phyloP scores from a whole-genome alignment of 1,140 invertebrate species.

The Pseudomyrmex gracilis region DNA sequence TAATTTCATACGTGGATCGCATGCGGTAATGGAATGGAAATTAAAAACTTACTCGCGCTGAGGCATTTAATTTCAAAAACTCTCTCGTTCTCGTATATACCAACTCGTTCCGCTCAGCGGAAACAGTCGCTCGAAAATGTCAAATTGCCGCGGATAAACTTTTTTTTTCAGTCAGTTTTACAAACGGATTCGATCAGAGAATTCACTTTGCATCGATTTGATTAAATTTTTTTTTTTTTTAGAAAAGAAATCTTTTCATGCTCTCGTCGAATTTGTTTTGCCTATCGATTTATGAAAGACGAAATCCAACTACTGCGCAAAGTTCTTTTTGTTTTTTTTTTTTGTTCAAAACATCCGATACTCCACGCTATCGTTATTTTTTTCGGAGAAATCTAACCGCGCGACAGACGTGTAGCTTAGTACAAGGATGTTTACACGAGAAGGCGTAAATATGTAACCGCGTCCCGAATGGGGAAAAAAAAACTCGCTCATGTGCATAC shows the following conservation, averaged over 20 bases:
- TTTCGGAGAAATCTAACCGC: constrained; percentile 38
- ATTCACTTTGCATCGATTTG: background rate
- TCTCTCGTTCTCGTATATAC: background rate
- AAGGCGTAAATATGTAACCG: constrained; percentile 57
- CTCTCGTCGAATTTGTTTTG: background rate
- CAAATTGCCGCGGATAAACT: background rate
- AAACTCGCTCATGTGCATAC: constrained; percentile 39
- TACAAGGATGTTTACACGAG: constrained; percentile 61
- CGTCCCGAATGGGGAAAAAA: constrained; percentile 9
- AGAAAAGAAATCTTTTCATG: background rate
- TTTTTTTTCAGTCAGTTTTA: constrained; percentile 4
- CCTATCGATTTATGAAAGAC: background rate
- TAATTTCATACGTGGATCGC: constrained; percentile 7
- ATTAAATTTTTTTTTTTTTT: background rate
- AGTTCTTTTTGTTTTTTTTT: background rate
- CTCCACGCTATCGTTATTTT: background rate
- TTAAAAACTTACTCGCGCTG: constrained; percentile 1
- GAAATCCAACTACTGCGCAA: background rate
- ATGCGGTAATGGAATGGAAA: constrained; percentile 5
- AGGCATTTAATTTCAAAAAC: constrained; percentile 20
- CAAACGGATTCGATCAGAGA: background rate
- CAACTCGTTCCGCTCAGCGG: constrained; percentile 6
- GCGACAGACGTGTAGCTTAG: background rate
- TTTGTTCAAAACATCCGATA: background rate
- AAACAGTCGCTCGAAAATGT: constrained; percentile 22